Evolutionary conservation across 35 echinoderm and acorn worm genomes (phyloP).

Genomic region (Chiridota heheva): DNA sequence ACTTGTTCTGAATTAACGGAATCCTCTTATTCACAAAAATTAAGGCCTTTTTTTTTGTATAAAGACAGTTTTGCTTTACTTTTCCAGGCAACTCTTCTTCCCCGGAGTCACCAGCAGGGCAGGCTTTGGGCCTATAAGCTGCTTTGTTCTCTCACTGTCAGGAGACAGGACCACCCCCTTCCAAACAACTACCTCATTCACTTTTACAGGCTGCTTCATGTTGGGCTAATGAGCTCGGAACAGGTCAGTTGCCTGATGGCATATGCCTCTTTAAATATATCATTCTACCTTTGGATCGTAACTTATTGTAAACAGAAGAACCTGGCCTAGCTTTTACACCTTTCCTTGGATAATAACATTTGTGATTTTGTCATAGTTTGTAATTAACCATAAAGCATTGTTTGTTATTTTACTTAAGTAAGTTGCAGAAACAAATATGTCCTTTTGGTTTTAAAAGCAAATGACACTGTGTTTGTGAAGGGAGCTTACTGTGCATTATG

Average conservation of each 20-base stretch:
- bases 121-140: slow-evolving; percentile 82
- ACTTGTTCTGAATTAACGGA: no score
- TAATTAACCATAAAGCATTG: no score
- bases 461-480: no score
- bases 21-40: no score
- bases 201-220: slow-evolving; percentile 88
- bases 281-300: not conserved
- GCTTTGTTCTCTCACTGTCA: slow-evolving; percentile 80
- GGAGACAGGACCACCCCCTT: slow-evolving; percentile 79
- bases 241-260: slow-evolving; percentile 54
- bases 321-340: not conserved
- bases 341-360: no score
- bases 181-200: slow-evolving; percentile 86
- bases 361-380: no score
- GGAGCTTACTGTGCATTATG: no score
- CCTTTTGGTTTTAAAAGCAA: no score
- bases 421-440: no score
- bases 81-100: slow-evolving; percentile 63
- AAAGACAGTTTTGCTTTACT: not conserved
- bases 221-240: slow-evolving; percentile 86
- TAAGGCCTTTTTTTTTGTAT: no score
- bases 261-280: not conserved
- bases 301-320: not conserved
- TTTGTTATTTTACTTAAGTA: no score
- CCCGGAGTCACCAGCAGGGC: slow-evolving; percentile 71